These are phyloP conservation scores for Cistogaster globosa DNA, from an alignment of 2,888 invertebrate genomes.

Conservation along the genomic window DNA sequence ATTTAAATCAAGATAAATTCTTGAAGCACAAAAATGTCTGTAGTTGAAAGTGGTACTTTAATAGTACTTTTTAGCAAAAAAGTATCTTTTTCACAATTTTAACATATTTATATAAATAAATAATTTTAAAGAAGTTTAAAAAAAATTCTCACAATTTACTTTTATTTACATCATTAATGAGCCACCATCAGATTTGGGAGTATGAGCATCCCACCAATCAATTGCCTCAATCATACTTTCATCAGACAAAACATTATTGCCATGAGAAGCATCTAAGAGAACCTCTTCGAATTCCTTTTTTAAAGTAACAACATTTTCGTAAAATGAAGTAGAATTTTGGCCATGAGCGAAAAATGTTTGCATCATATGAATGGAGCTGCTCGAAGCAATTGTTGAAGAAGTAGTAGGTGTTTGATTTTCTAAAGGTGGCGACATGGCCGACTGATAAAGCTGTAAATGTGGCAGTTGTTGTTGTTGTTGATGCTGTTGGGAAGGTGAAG, in stretches of 20 bases:
- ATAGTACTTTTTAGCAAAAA: not conserved
- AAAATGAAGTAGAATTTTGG: slow-evolving; percentile 72
- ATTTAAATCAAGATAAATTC: too few relatives aligned
- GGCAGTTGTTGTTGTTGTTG: slow-evolving; percentile 65
- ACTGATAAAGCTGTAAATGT: slow-evolving; percentile 51
- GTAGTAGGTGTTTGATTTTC: slow-evolving; percentile 62
- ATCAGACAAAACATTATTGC: slow-evolving; percentile 80
- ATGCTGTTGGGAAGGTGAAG: slow-evolving; percentile 70
- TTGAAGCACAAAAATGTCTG: too few relatives aligned
- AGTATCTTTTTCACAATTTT: not conserved
- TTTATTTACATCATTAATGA: slow-evolving; percentile 71
- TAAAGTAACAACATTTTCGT: slow-evolving; percentile 76
- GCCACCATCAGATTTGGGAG: slow-evolving; percentile 80
- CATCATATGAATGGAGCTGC: slow-evolving; percentile 57
- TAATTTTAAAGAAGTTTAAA: not conserved
- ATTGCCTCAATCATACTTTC: slow-evolving; percentile 84
- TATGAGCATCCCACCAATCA: slow-evolving; percentile 84
- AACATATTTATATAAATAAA: not conserved
- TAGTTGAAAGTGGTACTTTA: too few relatives aligned
- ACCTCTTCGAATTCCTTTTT: slow-evolving; percentile 81
- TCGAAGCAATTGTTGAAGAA: slow-evolving; percentile 34
- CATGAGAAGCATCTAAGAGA: slow-evolving; percentile 79
- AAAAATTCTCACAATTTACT: not conserved
- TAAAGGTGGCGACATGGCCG: slow-evolving; percentile 70
- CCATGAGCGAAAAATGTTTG: slow-evolving; percentile 77